A percentile compares a stretch with the other conserved stretches of the same genome.
These are phyloP conservation scores for Eulemur macaco DNA, from an alignment of 2,113 vertebrate genomes.

Conservation along the genomic window DNA sequence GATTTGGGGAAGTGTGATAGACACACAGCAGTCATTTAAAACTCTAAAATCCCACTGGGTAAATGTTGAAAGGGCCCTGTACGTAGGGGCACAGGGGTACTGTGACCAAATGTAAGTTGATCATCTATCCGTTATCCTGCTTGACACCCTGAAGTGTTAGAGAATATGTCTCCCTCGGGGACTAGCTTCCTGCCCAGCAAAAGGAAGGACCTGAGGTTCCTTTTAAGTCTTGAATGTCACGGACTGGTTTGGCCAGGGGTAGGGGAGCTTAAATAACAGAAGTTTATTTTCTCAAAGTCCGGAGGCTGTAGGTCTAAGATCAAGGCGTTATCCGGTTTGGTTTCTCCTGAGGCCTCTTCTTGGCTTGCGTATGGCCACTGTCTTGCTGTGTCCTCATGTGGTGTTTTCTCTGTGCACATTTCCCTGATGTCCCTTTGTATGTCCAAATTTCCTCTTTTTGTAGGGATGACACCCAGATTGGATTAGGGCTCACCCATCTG, in stretches of 20 bases:
- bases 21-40: background rate
- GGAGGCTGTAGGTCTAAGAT: background rate
- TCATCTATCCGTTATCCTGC: background rate
- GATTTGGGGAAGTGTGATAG: background rate
- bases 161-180: background rate
- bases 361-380: background rate
- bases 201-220: background rate
- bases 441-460: background rate
- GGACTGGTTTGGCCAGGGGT: background rate
- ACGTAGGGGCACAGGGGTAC: background rate
- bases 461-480: background rate
- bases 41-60: background rate
- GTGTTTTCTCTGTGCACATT: background rate
- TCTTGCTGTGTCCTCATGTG: background rate
- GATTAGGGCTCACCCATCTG: background rate
- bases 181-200: background rate
- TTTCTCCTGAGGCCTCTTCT: background rate
- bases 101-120: background rate
- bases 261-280: background rate
- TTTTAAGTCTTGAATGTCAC: background rate
- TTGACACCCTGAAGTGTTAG: background rate
- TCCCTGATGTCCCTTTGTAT: background rate
- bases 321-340: background rate
- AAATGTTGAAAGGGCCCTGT: background rate
- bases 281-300: background rate